These are phyloP conservation scores for Micrastur ruficollis DNA, from an alignment of 2,797 vertebrate genomes.

Conservation along the genomic window DNA sequence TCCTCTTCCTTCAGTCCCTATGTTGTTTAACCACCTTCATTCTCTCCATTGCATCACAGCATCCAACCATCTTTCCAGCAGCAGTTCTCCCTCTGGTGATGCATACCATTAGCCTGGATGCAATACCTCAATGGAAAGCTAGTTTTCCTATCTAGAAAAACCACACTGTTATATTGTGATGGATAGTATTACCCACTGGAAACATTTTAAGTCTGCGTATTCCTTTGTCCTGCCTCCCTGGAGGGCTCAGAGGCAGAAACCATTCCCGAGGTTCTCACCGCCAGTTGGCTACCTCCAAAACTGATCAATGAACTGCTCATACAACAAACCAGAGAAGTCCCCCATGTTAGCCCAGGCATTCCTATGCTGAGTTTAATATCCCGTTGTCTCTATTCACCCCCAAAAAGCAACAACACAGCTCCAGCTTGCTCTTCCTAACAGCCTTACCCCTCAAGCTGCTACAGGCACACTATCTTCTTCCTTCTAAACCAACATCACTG, in stretches of 20 bases:
- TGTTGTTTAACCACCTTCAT: background rate
- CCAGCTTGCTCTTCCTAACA: background rate
- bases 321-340: background rate
- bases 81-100: background rate
- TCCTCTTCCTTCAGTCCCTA: background rate
- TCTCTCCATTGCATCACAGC: background rate
- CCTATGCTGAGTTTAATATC: background rate
- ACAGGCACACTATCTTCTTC: background rate
- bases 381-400: background rate
- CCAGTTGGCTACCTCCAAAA: background rate
- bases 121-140: background rate
- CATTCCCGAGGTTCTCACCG: background rate
- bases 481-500: background rate
- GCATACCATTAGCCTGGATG: background rate
- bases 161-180: background rate
- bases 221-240: background rate
- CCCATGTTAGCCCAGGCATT: background rate
- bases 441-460: background rate
- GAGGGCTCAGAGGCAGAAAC: background rate
- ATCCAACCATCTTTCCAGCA: background rate
- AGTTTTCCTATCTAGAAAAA: background rate
- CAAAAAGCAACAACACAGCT: background rate
- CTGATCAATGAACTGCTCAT: background rate
- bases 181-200: background rate
- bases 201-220: background rate